Conservation (phyloP, 2,797 vertebrate genomes). For the Acipenser ruthenus region DNA sequence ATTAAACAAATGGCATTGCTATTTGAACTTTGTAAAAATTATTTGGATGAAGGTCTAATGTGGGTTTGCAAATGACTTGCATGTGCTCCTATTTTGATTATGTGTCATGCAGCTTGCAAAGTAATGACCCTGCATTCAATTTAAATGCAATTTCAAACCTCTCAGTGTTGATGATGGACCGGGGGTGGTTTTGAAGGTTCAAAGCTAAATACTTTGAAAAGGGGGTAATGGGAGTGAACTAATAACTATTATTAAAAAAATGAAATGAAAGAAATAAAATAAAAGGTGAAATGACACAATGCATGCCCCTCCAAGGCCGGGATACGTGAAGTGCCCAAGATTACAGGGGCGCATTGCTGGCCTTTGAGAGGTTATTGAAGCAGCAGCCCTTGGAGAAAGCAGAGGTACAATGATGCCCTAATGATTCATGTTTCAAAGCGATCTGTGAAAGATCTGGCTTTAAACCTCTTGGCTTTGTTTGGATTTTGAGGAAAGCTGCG, state of each 20-base stretch:
- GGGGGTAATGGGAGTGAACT: slow-evolving; percentile 59
- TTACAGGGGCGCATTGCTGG: slow-evolving; percentile 56
- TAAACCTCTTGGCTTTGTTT: slow-evolving; percentile 22
- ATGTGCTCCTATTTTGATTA: no score
- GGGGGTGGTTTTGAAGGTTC: slow-evolving; percentile 49
- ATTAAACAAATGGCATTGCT: no score
- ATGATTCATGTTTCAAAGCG: slow-evolving; percentile 56
- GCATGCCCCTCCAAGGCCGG: slow-evolving; percentile 44
- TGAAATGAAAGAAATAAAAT: slow-evolving; percentile 53
- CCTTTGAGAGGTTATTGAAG: slow-evolving; percentile 50
- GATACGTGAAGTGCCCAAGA: slow-evolving; percentile 57
- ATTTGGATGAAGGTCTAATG: no score
- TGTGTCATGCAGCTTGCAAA: no score
- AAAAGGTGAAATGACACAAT: slow-evolving; percentile 60
- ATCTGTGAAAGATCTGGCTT: slow-evolving; percentile 9
- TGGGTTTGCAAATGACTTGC: no score
- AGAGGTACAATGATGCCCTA: slow-evolving; percentile 48
- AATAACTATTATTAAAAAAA: slow-evolving; percentile 49
- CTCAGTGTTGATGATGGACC: neutral
- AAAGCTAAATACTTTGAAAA: slow-evolving; percentile 61
- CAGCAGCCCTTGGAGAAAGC: slow-evolving; percentile 37
- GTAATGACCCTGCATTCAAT: no score
- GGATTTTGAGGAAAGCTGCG: slow-evolving; percentile 29
- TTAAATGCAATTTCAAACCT: no score
- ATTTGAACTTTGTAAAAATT: no score